Evolutionary conservation across 2,113 vertebrate genomes (phyloP), one percentile per base, ranked within the genome.

Genomic region (Indri indri): DNA sequence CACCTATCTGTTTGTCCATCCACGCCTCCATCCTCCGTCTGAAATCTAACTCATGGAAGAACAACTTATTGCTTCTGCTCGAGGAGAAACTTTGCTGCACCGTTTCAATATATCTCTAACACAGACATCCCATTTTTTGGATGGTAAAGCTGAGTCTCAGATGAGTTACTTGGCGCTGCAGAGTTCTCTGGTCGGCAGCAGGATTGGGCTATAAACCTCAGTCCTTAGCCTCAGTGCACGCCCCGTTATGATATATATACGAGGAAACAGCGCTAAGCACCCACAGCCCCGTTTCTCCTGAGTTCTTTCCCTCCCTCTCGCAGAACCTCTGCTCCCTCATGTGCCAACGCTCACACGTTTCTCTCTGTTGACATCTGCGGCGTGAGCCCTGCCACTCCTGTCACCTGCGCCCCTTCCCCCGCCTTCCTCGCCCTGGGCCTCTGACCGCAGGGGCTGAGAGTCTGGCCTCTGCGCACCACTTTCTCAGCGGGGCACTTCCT

Each of bases 401-500:
- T 77, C 96, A 95, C 96, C 97, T 98, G 97, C 3, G 23, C 10
- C 95, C 94, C 93, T 73, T 66, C 87, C 91, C 94, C 96, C 92
- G 3, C 77, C 93, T 95, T 91, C 95, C 97, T 80, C 18, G 1
- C 71, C 54, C 95, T 74, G 90, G 89, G 92, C 68, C 96, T 91
- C 98, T 97, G 98, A 99, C 99, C 99, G 99, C 99, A 98, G 98
- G 98, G 99, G 98, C 98, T 98, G 96, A 94, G 96, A 80, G 77
- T 70, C 97, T 95, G 96, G 97, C 97, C 97, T 97, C 97, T 3
- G 40, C 98, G 98, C 98, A 89, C 97, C 97, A 97, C 97, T 98
- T 99, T 99, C 98, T 98, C 99, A 99, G 98, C 96, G 94, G 98
- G 98, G 98, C 98, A 98, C 98, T 99, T 99, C 99, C 99, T 99